phyloP scores from a whole-genome alignment of 2,888 invertebrate species.

The Lissocephala sabroskyi region DNA sequence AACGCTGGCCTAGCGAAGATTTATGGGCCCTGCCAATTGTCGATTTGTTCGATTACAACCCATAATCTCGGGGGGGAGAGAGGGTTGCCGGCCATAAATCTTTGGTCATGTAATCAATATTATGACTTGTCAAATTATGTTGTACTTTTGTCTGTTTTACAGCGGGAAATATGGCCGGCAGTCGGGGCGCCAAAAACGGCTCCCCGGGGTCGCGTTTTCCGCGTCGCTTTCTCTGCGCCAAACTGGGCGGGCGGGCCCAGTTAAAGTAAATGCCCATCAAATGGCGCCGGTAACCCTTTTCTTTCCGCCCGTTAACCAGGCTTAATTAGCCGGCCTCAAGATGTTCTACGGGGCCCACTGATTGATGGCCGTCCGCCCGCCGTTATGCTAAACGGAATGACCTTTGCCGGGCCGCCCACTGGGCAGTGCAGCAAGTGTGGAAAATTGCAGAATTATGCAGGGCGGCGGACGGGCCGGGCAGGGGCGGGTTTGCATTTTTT shows the following conservation, averaged over 20 bases:
- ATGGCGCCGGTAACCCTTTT: slow-evolving; percentile 27
- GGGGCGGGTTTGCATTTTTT: neutral
- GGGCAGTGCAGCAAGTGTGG: slow-evolving; percentile 44
- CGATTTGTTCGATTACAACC: slow-evolving; percentile 71
- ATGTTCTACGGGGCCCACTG: neutral
- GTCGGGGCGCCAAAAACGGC: slow-evolving; percentile 11
- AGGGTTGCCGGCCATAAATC: slow-evolving; percentile 43
- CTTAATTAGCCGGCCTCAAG: too few species aligned
- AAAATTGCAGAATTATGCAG: slow-evolving; percentile 57
- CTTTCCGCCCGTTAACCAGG: slow-evolving; percentile 3
- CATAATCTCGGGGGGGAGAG: slow-evolving; percentile 35
- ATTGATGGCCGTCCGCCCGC: slow-evolving; percentile 3
- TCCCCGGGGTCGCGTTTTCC: slow-evolving; percentile 41
- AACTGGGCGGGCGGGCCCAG: too few species aligned
- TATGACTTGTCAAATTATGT: slow-evolving; percentile 64
- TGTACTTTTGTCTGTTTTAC: slow-evolving; percentile 35
- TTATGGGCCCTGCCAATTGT: slow-evolving; percentile 66
- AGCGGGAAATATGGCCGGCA: neutral
- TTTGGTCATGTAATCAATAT: slow-evolving; percentile 50
- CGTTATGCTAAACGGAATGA: slow-evolving; percentile 53
- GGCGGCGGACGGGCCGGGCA: neutral
- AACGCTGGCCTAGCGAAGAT: slow-evolving; percentile 60
- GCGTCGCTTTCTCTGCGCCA: slow-evolving; percentile 11
- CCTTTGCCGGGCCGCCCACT: slow-evolving; percentile 36
- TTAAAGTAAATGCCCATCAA: slow-evolving; percentile 57